Conservation (phyloP, 2,113 vertebrate genomes). For the Cnemophilus loriae region DNA sequence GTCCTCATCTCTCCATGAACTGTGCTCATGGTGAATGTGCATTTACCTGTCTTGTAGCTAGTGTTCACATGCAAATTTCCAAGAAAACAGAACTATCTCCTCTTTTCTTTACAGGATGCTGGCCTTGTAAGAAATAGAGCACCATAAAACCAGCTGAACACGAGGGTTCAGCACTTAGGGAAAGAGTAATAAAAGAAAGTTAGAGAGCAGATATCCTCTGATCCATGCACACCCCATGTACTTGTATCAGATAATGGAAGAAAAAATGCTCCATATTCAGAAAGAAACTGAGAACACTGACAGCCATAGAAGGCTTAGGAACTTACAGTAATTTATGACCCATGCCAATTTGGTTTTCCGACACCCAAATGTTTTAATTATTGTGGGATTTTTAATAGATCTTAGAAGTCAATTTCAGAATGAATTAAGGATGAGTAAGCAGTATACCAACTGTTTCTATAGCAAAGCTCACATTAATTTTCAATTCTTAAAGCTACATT, state of each 20-base stretch:
- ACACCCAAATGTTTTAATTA: background rate
- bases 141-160: background rate
- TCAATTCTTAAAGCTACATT: background rate
- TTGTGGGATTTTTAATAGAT: background rate
- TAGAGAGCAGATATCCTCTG: background rate
- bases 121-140: background rate
- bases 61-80: slow-evolving; percentile 11
- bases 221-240: background rate
- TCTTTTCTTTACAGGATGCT: background rate
- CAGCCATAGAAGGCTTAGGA: background rate
- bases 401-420: background rate
- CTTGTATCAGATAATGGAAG: background rate
- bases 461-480: background rate
- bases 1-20: slow-evolving; percentile 42
- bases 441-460: background rate
- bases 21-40: slow-evolving; percentile 4
- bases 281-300: background rate
- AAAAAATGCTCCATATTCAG: background rate
- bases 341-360: background rate
- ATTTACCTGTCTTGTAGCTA: slow-evolving; percentile 26
- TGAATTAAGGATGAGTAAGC: background rate
- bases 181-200: background rate
- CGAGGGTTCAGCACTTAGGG: background rate
- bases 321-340: background rate
- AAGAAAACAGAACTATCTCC: background rate